Evolutionary conservation across 2,797 vertebrate genomes (phyloP), one percentile per base, ranked within the genome.

Genomic region (Lycodopsis pacificus): DNA sequence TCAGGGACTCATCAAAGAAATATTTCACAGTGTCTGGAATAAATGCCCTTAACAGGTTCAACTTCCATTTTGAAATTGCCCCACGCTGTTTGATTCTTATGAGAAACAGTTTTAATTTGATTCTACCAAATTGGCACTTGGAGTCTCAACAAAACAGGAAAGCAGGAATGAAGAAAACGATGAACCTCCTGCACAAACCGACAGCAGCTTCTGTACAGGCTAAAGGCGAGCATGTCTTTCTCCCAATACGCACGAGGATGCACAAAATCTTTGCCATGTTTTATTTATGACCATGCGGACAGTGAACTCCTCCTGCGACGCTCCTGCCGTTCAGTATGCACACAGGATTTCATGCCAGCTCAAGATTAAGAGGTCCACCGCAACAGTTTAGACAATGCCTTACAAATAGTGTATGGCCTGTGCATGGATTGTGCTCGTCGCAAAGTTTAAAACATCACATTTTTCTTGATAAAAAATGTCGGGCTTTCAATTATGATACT

Each of bases 281-380:
- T 91, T 79, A 90, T 91, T 91, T 57, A 92, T 88, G 83, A 86
- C 38, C 65, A 88, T 89, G 74, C 75, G 53, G 64, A 77, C 27
- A n/a, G 68, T 73, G 59, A 88, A 77, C 79, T 74, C 70, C 40
- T 74, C 72, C 34, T 59, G 32, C 11, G 6, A 40, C 64, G 14
- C 54, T 56, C 46, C 66, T 65, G 51, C 71, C 25, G 71, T 78
- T 58, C 74, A 63, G 59, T 57, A 54, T 72, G 65, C 69, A 65
- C 64, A 46, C 53, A 46, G 56, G 34, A 42, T 65, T 51, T 77
- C 19, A 54, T 30, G 15, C 54, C 6, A 54, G 71, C 56, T 68
- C 25, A 54, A 49, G 32, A 76, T 76, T 66, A 73, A 75, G 69
- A 81, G 73, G 65, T 67, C 56, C 34, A 73, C 51, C 25, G 25